phyloP scores from a whole-genome alignment of 1,140 invertebrate species.

The Aplysia californica region DNA sequence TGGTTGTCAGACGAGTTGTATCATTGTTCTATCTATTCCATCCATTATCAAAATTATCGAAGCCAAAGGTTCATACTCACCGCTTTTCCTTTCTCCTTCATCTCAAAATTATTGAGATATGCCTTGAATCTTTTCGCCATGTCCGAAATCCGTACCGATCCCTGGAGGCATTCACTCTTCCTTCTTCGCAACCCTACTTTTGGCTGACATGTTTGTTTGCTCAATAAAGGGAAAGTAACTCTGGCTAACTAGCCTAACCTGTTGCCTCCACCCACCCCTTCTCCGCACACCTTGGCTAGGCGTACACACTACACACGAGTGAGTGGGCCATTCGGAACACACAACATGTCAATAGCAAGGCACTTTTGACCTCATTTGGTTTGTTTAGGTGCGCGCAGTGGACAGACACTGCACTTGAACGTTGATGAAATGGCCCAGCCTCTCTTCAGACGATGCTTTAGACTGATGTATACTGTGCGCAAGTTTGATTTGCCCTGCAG shows the following conservation, averaged over 20 bases:
- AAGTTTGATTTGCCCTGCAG: too few species aligned
- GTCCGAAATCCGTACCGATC: background rate
- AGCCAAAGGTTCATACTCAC: background rate
- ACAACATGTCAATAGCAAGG: too few species aligned
- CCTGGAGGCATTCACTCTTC: background rate
- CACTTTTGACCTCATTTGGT: too few species aligned
- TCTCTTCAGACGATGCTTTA: too few species aligned
- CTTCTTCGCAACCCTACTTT: background rate
- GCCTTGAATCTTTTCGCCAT: conserved; percentile 22
- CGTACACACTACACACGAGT: background rate
- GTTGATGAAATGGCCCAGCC: too few species aligned
- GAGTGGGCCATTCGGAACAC: too few species aligned
- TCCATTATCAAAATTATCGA: background rate
- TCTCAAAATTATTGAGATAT: conserved; percentile 25
- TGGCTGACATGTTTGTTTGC: background rate
- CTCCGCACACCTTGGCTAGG: background rate
- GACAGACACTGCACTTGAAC: too few species aligned
- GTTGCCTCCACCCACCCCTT: background rate
- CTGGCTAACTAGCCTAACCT: background rate
- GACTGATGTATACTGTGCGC: too few species aligned
- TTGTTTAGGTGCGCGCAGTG: too few species aligned
- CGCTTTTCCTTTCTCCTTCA: conserved; percentile 25
- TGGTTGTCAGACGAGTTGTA: too few species aligned
- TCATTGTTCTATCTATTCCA: too few species aligned
- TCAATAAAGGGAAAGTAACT: conserved; percentile 19